A percentile compares a stretch with the other conserved stretches of the same genome.
phyloP scores from a whole-genome alignment of 2,888 invertebrate genomes.

The Agrotis segetum region DNA sequence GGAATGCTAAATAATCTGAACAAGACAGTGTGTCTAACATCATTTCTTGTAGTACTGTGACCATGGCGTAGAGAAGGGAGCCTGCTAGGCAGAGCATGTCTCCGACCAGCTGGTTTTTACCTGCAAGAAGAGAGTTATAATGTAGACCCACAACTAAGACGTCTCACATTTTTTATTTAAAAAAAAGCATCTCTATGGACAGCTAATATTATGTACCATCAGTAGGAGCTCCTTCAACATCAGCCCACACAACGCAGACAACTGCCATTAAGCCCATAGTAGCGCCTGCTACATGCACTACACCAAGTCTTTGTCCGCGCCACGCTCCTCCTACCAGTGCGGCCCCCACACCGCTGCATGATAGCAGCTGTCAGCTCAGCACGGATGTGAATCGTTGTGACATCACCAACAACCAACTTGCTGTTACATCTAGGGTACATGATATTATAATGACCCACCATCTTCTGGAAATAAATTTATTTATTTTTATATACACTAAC shows the following conservation, averaged over 20 bases:
- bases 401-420: conserved; percentile 95
- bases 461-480: conserved; percentile 76
- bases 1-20: conserved; percentile 95
- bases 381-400: conserved; percentile 92
- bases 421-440: conserved; percentile 96
- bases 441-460: conserved; percentile 95
- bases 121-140: conserved; percentile 83
- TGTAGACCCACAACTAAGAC: not conserved
- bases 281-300: conserved; percentile 95
- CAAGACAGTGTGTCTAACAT: conserved; percentile 94
- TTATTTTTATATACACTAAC: too few species aligned
- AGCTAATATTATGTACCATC: conserved; percentile 83
- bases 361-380: conserved; percentile 93
- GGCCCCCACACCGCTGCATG: conserved; percentile 96
- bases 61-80: conserved; percentile 94
- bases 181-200: too few species aligned
- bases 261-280: conserved; percentile 95
- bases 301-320: conserved; percentile 94
- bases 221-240: conserved; percentile 93
- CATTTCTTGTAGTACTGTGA: conserved; percentile 95
- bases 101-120: conserved; percentile 95
- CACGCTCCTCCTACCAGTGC: conserved; percentile 95
- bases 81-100: conserved; percentile 95
- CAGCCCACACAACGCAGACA: conserved; percentile 96
- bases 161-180: too few species aligned